Base-by-base conservation (phyloP, 2,888 invertebrate species). In the Luperina testacea region DNA sequence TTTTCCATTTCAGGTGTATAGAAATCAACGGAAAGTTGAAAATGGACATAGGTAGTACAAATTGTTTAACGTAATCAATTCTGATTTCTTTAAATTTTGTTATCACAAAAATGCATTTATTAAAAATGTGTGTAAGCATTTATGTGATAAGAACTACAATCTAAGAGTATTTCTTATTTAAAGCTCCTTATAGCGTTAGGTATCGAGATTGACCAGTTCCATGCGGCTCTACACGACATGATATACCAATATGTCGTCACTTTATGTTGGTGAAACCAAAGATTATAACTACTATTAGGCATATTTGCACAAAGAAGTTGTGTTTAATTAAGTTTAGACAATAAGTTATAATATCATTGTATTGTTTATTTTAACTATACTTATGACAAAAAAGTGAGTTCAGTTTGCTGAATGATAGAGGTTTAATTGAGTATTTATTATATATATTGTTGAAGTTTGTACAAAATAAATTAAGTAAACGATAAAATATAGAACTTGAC, bases 381-480 rank as follows among this genome's bases (percentile, higher is more conserved):
- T 95, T 95, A 96, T 95, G 96, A 96, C 96, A 96, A 96, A 96
- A 94, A 97, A 96, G 97, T 97, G 96, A 97, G 96, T 97, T 97
- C 96, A 97, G 96, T 97, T 96, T 96, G 96, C 97, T 96, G 96
- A 96, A 97, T 95, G 96, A 97, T 97, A 97, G 96, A 96, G 95
- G 94, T 97, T 97, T 96, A 96, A 96, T 97, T 97, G 96, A 97
- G 94, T 97, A 97, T 96, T 96, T 97, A 97, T 96, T 97, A 97
- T 96, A 96, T 96, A 97, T 97, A 97, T 97, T 97, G 97, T 97
- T 97, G 97, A 97, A 97, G 96, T 97, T 97, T 97, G 97, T 97
- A 97, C 97, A 97, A 97, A 97, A 97, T 97, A 97, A 97, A 97
- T 96, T 97, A 97, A 97, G 97, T 97, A 97, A 97, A 97, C 95